These are phyloP conservation scores for Argya squamiceps DNA, from an alignment of 2,797 vertebrate species.

Conservation along the genomic window DNA sequence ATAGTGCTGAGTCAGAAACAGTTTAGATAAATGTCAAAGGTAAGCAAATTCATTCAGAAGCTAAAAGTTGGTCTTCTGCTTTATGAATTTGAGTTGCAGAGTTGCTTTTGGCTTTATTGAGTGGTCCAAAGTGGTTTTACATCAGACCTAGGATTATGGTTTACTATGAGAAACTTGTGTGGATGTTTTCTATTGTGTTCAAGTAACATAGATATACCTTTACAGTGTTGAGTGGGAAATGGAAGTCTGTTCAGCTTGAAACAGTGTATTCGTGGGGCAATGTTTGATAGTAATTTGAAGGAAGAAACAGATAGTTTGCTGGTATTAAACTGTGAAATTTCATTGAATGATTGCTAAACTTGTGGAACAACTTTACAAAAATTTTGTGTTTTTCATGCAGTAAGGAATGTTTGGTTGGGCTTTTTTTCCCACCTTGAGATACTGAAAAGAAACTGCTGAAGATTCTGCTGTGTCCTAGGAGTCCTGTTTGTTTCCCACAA, in stretches of 20 bases:
- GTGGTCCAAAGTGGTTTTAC: not conserved
- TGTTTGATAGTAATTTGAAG: not conserved
- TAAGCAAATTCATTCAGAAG: not conserved
- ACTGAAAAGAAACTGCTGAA: not conserved
- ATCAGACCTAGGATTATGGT: not conserved
- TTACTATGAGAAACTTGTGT: not conserved
- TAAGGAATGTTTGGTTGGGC: not conserved
- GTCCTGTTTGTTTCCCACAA: not conserved
- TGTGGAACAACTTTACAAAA: not conserved
- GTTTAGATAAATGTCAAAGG: not conserved
- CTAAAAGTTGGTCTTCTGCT: not conserved
- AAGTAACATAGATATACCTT: not conserved
- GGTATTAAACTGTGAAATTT: constrained; percentile 36
- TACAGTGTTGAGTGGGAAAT: not conserved
- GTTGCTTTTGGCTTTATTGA: not conserved
- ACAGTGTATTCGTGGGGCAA: not conserved
- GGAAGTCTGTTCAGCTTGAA: not conserved
- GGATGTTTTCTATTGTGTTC: not conserved
- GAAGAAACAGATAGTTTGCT: constrained; percentile 3
- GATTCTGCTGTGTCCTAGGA: not conserved
- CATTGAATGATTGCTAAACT: not conserved
- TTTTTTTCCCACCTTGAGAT: accelerated
- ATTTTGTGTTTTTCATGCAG: not conserved
- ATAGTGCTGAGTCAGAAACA: not conserved
- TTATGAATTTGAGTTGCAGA: not conserved